A percentile compares a stretch with the other conserved stretches of the same genome.
These are phyloP conservation scores for Silurus meridionalis DNA, from an alignment of 2,113 vertebrate species.

Conservation along the genomic window DNA sequence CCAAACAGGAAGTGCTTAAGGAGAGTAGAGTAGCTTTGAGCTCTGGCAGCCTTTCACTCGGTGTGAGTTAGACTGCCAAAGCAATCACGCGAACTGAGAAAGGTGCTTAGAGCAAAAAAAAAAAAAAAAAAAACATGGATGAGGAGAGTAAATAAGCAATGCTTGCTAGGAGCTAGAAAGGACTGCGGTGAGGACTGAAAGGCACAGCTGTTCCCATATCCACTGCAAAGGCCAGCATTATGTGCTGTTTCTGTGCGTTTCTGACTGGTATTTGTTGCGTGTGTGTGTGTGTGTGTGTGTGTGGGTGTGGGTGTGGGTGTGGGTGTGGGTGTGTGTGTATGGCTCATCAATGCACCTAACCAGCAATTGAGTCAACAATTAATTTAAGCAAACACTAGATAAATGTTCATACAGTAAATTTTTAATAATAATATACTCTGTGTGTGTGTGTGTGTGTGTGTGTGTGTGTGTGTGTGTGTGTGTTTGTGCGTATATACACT, in stretches of 20 bases:
- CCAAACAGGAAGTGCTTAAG: conserved; percentile 35
- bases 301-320: conserved; percentile 16
- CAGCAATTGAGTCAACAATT: conserved; percentile 66
- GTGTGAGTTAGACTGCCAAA: conserved; percentile 24
- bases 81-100: not conserved
- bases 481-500: not conserved
- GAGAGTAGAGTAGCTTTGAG: conserved; percentile 35
- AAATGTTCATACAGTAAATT: conserved; percentile 60
- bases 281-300: conserved; percentile 12
- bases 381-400: conserved; percentile 58
- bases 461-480: too few species aligned
- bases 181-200: not conserved
- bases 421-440: too few species aligned
- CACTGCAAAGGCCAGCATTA: not conserved
- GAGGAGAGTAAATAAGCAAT: conserved; percentile 5
- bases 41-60: conserved; percentile 24
- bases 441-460: too few species aligned
- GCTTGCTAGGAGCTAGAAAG: not conserved
- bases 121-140: not conserved
- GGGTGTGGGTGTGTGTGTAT: conserved; percentile 7
- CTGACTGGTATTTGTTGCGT: not conserved
- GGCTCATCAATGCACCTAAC: conserved; percentile 16
- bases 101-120: not conserved
- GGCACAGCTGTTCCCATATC: conserved; percentile 1
- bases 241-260: conserved; percentile 3